Conservation (phyloP, 2,113 vertebrate genomes). For the Colossoma macropomum region DNA sequence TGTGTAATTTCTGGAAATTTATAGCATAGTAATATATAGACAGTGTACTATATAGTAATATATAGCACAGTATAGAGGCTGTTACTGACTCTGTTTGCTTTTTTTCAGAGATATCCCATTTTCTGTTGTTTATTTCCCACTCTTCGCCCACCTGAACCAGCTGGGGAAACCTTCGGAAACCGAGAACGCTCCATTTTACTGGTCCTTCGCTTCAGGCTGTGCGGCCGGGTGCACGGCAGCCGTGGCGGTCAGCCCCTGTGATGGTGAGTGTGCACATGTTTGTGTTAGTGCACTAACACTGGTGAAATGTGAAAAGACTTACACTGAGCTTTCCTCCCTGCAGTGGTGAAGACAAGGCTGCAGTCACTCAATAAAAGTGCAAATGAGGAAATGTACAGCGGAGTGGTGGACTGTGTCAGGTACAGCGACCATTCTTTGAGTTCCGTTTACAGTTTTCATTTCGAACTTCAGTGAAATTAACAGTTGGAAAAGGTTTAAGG, state of each 20-base stretch:
- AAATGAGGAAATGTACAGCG: constrained; percentile 81
- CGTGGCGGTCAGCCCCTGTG: constrained; percentile 82
- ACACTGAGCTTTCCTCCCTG: background rate
- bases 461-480: too few relatives aligned
- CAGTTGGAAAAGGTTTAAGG: too few relatives aligned
- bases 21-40: too few relatives aligned
- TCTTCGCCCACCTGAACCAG: constrained; percentile 82
- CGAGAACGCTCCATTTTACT: constrained; percentile 77
- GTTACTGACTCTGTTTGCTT: background rate
- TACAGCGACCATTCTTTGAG: constrained; percentile 46
- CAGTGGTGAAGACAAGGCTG: constrained; percentile 83
- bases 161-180: constrained; percentile 72
- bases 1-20: too few relatives aligned
- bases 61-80: background rate
- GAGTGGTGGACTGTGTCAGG: constrained; percentile 82
- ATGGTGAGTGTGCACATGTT: constrained; percentile 69
- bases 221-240: constrained; percentile 75
- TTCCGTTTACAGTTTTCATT: background rate
- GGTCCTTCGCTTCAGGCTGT: constrained; percentile 82
- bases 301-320: background rate
- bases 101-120: constrained; percentile 82
- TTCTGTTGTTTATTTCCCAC: constrained; percentile 83
- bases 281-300: background rate
- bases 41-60: too few relatives aligned
- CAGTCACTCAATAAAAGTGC: constrained; percentile 81